phyloP scores from a whole-genome alignment of 1,140 invertebrate species.

The Achroia grisella region DNA sequence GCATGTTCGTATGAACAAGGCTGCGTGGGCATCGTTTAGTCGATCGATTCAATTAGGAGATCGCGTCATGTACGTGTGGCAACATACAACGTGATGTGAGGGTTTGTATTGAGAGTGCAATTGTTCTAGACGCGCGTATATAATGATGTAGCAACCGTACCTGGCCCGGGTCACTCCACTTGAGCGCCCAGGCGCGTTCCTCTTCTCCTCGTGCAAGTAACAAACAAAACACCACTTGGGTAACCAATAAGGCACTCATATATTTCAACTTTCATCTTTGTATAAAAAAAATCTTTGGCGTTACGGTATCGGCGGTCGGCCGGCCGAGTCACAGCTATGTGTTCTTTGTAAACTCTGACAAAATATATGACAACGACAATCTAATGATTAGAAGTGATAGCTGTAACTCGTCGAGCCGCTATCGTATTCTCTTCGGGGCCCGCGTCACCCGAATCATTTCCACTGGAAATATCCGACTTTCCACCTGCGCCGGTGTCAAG shows the following conservation, averaged over 20 bases:
- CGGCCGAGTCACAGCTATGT: not conserved
- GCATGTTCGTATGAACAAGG: too few species aligned
- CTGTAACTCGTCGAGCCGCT: conserved; percentile 3
- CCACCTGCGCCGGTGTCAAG: conserved; percentile 46
- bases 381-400: conserved; percentile 3
- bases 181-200: conserved; percentile 76
- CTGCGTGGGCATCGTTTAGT: too few species aligned
- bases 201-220: conserved; percentile 50
- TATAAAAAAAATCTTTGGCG: conserved; percentile 70
- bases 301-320: conserved; percentile 21
- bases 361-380: not conserved
- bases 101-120: conserved; percentile 17
- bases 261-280: conserved; percentile 61
- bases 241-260: conserved; percentile 71
- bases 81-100: too few species aligned
- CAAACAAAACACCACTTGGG: conserved; percentile 59
- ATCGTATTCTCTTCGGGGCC: not conserved
- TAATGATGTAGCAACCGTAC: conserved; percentile 72
- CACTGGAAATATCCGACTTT: conserved; percentile 61
- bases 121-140: conserved; percentile 47
- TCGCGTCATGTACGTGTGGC: conserved; percentile 11
- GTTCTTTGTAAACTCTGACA: not conserved
- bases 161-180: conserved; percentile 77
- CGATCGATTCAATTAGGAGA: too few species aligned
- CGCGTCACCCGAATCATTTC: conserved; percentile 62